Evolutionary conservation across 2,888 invertebrate species (phyloP).

Genomic region (Entomobrya proxima): DNA sequence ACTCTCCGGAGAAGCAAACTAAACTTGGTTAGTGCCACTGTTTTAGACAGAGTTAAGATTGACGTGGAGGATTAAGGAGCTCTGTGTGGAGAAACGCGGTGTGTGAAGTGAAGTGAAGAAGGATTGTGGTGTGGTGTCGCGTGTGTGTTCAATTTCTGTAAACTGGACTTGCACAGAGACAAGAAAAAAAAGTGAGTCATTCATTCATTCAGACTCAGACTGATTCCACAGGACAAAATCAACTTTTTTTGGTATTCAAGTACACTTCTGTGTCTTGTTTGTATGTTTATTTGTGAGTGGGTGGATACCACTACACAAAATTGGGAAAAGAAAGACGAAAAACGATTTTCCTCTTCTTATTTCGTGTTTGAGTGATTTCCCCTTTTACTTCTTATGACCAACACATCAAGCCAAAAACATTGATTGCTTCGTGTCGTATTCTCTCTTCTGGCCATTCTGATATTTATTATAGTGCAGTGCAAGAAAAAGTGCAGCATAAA

Average conservation of each 20-base stretch:
- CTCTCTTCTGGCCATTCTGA: not conserved
- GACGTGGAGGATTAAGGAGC: conserved; percentile 53
- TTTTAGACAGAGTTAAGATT: conserved; percentile 43
- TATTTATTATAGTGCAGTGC: not conserved
- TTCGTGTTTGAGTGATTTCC: conserved; percentile 38
- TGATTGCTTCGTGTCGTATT: conserved; percentile 27
- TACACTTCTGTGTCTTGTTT: not conserved
- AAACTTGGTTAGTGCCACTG: not conserved
- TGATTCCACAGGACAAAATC: conserved; percentile 1
- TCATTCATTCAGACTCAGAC: not conserved
- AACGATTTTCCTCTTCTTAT: not conserved
- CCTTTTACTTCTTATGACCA: not conserved
- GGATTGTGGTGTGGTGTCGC: too few relatives aligned
- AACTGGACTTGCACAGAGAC: too few relatives aligned
- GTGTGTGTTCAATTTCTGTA: not conserved
- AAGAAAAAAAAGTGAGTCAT: conserved; percentile 25
- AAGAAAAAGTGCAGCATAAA: not conserved
- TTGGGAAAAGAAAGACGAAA: not conserved
- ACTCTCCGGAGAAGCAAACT: conserved; percentile 14
- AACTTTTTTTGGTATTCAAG: not conserved
- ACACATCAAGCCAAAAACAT: conserved; percentile 9
- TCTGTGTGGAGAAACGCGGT: not conserved
- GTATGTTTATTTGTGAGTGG: conserved; percentile 25
- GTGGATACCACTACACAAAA: too few relatives aligned
- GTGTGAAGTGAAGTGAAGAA: not conserved